Base-by-base conservation (phyloP, 53 echinoderm and acorn worm genomes). In the Arbacia lixula region DNA sequence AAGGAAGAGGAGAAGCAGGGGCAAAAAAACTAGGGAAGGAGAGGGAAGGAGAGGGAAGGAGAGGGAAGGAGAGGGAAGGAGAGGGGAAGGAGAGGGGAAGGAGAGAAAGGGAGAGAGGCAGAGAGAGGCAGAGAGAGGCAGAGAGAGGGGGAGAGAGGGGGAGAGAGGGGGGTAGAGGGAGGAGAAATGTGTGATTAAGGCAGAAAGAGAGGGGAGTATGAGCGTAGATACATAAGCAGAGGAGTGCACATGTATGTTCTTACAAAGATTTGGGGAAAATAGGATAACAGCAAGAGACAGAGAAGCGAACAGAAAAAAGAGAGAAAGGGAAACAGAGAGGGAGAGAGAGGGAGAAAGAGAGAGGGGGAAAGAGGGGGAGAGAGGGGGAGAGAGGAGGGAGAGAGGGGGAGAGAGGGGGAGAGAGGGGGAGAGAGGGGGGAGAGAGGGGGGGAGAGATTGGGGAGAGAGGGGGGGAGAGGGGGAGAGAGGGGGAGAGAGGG, bases 391-490 rank as follows among this genome's bases (percentile, higher is more conserved):
- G 49, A 46, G 49, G 49, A 14, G 8, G 49, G 49, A 46, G 49
- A 46, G 14, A 46, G 49, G 9, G 8, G 49, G 49, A 10, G 49
- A 46, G 49, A 14, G 14, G 49, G 14, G 49, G 49, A 46, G 14
- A 46, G n/a, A n/a, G n/a, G n/a, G n/a, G n/a, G n/a, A n/a, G n/a
- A n/a, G n/a, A n/a, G n/a, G n/a, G n/a, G n/a, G n/a, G n/a, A 46
- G 14, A 46, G 4, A 80, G 12, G 5, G 57, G 21, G 20, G 20
- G 20, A 14, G 12, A 12, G 20, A 20, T 56, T 16, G 20, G n/a
- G 58, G 57, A 77, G 58, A 57, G 56, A 57, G 35, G 58, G 58
- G 58, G 36, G 20, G 57, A 21, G 77, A 58, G 77, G 53, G 74
- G 52, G 32, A 34, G 33, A 51, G 20, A 4, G 38, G 29, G 36